These are phyloP conservation scores for Eurystomus glaucurus DNA, from an alignment of 2,797 vertebrate genomes.

Conservation along the genomic window DNA sequence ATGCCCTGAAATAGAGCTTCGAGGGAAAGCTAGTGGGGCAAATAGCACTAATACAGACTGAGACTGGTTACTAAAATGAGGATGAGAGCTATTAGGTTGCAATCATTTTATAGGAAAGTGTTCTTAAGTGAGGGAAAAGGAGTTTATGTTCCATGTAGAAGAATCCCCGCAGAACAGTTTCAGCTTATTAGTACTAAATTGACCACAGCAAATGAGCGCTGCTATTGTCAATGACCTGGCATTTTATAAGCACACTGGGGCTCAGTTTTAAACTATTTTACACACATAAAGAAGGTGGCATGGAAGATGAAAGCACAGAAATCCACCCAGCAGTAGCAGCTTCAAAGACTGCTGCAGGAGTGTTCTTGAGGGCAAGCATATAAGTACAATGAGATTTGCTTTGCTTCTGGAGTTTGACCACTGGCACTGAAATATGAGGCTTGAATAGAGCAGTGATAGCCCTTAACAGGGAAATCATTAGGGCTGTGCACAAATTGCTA, in stretches of 20 bases:
- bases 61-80: conserved; percentile 66
- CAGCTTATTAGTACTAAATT: conserved; percentile 86
- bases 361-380: rapidly evolving
- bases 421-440: neutral
- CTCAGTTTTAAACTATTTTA: conserved; percentile 69
- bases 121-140: conserved; percentile 64
- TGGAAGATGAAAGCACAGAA: conserved; percentile 33
- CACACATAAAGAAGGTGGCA: conserved; percentile 17
- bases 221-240: conserved; percentile 78
- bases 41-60: conserved; percentile 46
- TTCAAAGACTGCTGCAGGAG: neutral
- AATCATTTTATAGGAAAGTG: conserved; percentile 74
- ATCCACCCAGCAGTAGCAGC: neutral
- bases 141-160: conserved; percentile 80
- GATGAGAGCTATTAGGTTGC: conserved; percentile 63
- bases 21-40: conserved; percentile 41
- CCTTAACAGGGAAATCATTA: neutral
- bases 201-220: conserved; percentile 82
- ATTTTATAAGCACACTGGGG: conserved; percentile 80
- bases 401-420: conserved; percentile 2
- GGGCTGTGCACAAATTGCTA: neutral
- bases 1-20: conserved; percentile 37
- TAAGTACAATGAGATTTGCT: neutral
- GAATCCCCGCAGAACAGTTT: conserved; percentile 81
- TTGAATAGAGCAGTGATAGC: neutral